These are phyloP conservation scores for Tolmerus cingulatus DNA, from an alignment of 2,888 invertebrate genomes.

Conservation along the genomic window DNA sequence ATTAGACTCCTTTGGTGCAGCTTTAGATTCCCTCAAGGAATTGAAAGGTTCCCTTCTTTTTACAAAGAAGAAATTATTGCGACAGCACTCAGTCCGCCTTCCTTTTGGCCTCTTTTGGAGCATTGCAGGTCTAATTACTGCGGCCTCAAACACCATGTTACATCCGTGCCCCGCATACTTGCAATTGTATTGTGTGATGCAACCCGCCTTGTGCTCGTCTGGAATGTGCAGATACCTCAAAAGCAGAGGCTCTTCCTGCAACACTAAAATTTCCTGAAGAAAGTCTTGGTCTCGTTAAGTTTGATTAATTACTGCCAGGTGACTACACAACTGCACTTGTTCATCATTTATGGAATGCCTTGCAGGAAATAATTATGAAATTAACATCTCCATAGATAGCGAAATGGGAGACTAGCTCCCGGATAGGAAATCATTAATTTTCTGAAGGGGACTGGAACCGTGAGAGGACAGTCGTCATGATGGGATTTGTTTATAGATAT, in stretches of 20 bases:
- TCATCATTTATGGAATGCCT: constrained; percentile 7
- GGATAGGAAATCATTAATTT: background rate
- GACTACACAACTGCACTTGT: background rate
- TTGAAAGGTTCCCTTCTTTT: background rate
- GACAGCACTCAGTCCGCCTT: background rate
- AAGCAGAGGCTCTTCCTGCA: constrained; percentile 5
- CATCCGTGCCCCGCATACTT: background rate
- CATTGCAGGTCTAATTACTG: background rate
- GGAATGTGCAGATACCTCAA: background rate
- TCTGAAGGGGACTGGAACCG: background rate
- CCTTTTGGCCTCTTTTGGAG: background rate
- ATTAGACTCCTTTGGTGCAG: background rate
- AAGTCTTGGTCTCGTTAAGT: constrained; percentile 2
- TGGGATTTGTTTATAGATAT: background rate
- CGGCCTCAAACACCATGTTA: background rate
- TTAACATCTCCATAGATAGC: constrained; percentile 15
- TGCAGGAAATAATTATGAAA: constrained; percentile 28
- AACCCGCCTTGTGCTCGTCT: background rate
- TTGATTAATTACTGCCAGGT: constrained; percentile 24
- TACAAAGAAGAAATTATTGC: background rate
- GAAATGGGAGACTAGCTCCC: background rate
- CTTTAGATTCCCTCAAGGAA: background rate
- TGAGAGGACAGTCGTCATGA: background rate
- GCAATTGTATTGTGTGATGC: background rate
- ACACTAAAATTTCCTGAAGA: constrained; percentile 4